These are phyloP conservation scores for Indicator maculatus DNA, from an alignment of 2,113 vertebrate genomes.

Conservation along the genomic window DNA sequence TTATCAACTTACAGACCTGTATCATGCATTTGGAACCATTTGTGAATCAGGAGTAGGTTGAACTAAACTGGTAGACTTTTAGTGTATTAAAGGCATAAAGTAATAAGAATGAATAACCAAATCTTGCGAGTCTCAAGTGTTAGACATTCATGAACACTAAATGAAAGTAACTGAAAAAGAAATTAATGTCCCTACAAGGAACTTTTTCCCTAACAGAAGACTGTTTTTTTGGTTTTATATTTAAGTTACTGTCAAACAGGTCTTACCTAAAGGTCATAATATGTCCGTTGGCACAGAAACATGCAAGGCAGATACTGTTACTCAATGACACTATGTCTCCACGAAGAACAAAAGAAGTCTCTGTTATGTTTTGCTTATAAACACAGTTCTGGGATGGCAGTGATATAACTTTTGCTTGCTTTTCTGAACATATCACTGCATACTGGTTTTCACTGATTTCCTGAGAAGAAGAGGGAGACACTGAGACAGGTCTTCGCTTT, in stretches of 20 bases:
- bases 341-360: slow-evolving; percentile 95
- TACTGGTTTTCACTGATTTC: slow-evolving; percentile 95
- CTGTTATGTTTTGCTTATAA: slow-evolving; percentile 97
- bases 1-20: background rate
- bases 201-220: background rate
- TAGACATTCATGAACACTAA: background rate
- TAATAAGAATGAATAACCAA: background rate
- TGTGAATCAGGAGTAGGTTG: background rate
- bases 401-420: slow-evolving; percentile 96
- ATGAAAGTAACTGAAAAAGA: background rate
- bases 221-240: background rate
- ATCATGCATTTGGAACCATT: background rate
- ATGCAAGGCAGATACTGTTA: slow-evolving; percentile 90
- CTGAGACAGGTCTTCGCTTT: slow-evolving; percentile 92
- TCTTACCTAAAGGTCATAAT: slow-evolving; percentile 98
- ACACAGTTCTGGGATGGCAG: slow-evolving; percentile 94
- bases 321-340: slow-evolving; percentile 91
- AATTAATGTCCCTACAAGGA: background rate
- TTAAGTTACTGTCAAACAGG: background rate
- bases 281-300: slow-evolving; percentile 98
- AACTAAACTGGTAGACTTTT: background rate
- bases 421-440: slow-evolving; percentile 97
- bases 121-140: background rate
- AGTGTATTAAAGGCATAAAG: background rate
- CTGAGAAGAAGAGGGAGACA: slow-evolving; percentile 95